Conservation (phyloP, 1,140 invertebrate genomes). For the Penaeus chinensis region DNA sequence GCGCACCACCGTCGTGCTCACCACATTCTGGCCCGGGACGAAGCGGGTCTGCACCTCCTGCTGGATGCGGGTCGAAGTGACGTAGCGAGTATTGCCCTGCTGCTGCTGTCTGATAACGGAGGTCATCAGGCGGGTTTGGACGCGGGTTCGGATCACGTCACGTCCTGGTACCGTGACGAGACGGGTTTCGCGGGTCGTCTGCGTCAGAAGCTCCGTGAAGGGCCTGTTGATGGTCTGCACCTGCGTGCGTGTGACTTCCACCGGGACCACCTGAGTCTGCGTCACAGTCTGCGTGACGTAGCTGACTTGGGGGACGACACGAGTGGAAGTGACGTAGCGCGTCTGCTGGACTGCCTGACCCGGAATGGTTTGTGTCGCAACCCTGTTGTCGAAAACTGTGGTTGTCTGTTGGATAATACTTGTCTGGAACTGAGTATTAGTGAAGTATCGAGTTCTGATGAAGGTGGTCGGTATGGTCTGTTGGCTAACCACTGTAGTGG, state of each 20-base stretch:
- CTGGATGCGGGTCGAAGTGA: conserved; percentile 31
- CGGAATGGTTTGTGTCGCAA: conserved; percentile 38
- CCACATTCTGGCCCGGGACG: conserved; percentile 28
- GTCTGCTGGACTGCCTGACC: conserved; percentile 9
- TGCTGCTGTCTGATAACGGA: conserved; percentile 23
- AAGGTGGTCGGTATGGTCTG: conserved; percentile 35
- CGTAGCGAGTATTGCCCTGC: conserved; percentile 32
- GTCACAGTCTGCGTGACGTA: conserved; percentile 35
- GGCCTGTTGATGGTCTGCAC: conserved; percentile 29
- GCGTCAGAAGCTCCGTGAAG: conserved; percentile 13
- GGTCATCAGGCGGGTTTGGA: conserved; percentile 36
- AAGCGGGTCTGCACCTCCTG: conserved; percentile 25
- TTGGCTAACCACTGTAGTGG: conserved; percentile 35
- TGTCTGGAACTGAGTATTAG: neutral
- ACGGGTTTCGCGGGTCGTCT: conserved; percentile 8
- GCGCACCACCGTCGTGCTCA: conserved; percentile 37
- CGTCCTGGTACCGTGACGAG: conserved; percentile 33
- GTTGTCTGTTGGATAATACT: conserved; percentile 13
- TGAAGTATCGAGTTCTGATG: no score
- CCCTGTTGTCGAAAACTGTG: conserved; percentile 1
- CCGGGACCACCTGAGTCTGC: conserved; percentile 25
- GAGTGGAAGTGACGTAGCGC: conserved; percentile 42
- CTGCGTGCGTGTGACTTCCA: conserved; percentile 38
- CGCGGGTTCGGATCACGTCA: conserved; percentile 36
- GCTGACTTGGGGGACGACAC: conserved; percentile 17